Base-by-base conservation (phyloP, 2,797 vertebrate genomes). In the Neosilurus hyrtlii region DNA sequence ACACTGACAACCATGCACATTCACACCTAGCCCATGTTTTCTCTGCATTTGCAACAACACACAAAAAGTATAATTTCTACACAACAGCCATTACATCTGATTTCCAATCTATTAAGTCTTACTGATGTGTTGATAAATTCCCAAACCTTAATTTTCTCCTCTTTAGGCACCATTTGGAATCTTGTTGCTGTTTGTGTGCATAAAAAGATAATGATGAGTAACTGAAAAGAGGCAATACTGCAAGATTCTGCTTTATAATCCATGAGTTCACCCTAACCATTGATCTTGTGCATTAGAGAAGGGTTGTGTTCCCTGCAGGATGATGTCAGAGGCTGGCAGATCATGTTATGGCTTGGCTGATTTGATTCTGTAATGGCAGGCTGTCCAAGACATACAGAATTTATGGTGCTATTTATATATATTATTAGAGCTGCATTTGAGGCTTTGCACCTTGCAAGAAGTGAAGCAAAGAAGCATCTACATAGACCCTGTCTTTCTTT, bases 291-390 rank as follows among this genome's bases (percentile, higher is more conserved):
- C 9, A 3, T 62, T 43, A 82, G 85, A 85, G 62, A 75, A n/a
- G 24, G 9, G 24, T 71, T 67, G 52, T 52, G 49, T 82, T 82
- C 82, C 14, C 77, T 80, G 80, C 86, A 86, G 72, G 72, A 87
- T 86, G 86, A 86, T 12, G 54, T 84, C 81, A 82, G 26, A 82
- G 43, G 14, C 75, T 0, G 49, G 65, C 16, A 85, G 68, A 80
- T 70, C 74, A 49, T 37, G 18, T 56, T 79, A 35, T 15, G 0
- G 49, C 62, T 81, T 26, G 57, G 9, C 51, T 82, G 56, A 80
- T 84, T 70, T 49, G 37, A 87, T 80, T 85, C 75, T 18, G 37
- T 51, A 49, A 80, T 51, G 51, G 22, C 16, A 72, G 15, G 66
- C 26, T 11, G 71, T 3, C 15, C n/a, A 11, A 16, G 62, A 37